Evolutionary conservation across 2,113 vertebrate genomes (phyloP).

Genomic region (Alces alces): DNA sequence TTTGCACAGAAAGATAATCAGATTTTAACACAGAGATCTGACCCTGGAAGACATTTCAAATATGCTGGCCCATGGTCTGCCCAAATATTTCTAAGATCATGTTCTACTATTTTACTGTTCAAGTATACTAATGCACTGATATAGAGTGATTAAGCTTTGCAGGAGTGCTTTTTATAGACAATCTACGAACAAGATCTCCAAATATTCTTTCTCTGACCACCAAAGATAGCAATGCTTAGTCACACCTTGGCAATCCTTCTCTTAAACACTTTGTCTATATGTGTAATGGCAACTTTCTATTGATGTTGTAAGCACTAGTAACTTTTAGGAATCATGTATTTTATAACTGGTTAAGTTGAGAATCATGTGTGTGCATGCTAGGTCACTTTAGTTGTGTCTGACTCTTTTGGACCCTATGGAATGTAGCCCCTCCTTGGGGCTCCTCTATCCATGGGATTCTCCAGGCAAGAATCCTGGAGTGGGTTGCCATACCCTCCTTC

Average conservation of each 20-base stretch:
- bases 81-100: background rate
- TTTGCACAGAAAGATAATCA: background rate
- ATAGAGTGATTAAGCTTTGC: background rate
- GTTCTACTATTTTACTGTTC: background rate
- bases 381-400: background rate
- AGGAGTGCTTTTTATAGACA: background rate
- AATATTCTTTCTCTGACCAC: background rate
- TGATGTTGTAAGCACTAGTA: background rate
- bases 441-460: background rate
- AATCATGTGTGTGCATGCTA: background rate
- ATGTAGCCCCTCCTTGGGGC: background rate
- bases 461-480: background rate
- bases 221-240: background rate
- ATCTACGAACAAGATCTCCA: background rate
- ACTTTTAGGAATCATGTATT: background rate
- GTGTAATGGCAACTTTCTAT: background rate
- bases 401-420: background rate
- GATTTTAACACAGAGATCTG: background rate
- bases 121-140: background rate
- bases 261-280: background rate
- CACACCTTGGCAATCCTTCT: background rate
- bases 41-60: background rate
- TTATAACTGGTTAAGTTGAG: background rate
- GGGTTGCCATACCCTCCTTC: background rate
- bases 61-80: background rate